Evolutionary conservation across 2,113 vertebrate species (phyloP), one percentile per base, ranked within the genome.

Genomic region (Scytalopus superciliaris): DNA sequence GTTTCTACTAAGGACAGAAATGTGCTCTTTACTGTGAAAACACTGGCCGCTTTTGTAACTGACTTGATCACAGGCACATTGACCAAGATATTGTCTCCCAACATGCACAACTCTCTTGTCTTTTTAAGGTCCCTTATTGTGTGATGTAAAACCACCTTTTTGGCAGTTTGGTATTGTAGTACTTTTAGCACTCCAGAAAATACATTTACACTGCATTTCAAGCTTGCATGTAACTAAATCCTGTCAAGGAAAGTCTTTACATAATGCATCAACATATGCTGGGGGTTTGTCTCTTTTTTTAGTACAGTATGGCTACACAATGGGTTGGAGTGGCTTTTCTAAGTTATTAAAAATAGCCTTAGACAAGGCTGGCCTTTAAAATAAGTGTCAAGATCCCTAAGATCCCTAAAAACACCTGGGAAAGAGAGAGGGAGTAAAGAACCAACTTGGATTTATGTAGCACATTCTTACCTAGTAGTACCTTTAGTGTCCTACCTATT

Each of bases 211-310:
- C 94, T 96, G 96, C 95, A 97, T 97, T 97, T 97, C 90, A 97
- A 97, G 81, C 84, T 95, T 95, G 94, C 92, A 85, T 97, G 93
- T 95, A 97, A 76, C 91, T 94, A 92, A 89, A 97, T 95, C 88
- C 35, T 97, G 96, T 97, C 97, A 97, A 96, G 93, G 90, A 67
- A 96, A 93, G 83, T 96, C 94, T 97, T 97, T 97, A 96, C 97
- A 97, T 97, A 97, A 97, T 97, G 94, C 94, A 97, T 97, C 86
- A 96, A 84, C 95, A 97, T 97, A 96, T 96, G 93, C 84, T 95
- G 87, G 62, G 62, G 16, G 69, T 95, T 95, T 91, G 75, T 81
- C 68, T 97, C 81, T 75, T 85, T 95, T 90, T 91, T 94, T 80
- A 74, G 89, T 89, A 62, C 42, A 37, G 64, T 72, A 70, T 87